These are phyloP conservation scores for Mellilla xanthometata DNA, from an alignment of 2,888 invertebrate species.

Conservation along the genomic window DNA sequence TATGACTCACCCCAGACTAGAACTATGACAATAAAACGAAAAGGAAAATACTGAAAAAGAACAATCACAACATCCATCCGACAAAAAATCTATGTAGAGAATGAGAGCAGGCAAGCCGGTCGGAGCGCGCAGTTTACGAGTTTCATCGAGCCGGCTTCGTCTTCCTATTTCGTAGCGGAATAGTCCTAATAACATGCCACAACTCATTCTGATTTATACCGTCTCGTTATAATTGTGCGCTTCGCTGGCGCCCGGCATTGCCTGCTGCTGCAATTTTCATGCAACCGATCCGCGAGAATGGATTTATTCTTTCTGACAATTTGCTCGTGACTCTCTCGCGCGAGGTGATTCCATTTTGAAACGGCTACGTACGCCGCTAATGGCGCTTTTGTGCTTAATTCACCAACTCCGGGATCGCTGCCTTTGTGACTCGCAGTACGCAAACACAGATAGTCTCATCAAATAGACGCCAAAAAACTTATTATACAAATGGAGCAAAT, in stretches of 20 bases:
- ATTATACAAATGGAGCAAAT: conserved; percentile 52
- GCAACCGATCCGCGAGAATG: conserved; percentile 74
- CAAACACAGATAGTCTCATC: conserved; percentile 40
- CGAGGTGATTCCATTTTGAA: too few species aligned
- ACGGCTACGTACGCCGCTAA: conserved; percentile 49
- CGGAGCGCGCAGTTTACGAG: conserved; percentile 52
- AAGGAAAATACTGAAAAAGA: conserved; percentile 35
- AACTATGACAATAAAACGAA: conserved; percentile 31
- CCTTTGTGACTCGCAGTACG: conserved; percentile 41
- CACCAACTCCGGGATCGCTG: conserved; percentile 39
- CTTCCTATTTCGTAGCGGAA: conserved; percentile 71
- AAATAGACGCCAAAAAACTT: conserved; percentile 43
- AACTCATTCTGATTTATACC: conserved; percentile 82
- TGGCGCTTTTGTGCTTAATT: conserved; percentile 53
- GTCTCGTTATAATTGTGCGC: conserved; percentile 81
- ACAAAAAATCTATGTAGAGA: conserved; percentile 48
- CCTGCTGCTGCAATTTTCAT: conserved; percentile 78
- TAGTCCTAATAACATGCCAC: conserved; percentile 81
- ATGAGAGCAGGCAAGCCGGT: conserved; percentile 43
- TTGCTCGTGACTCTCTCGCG: conserved; percentile 64
- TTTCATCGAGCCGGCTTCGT: conserved; percentile 63
- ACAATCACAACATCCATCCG: conserved; percentile 33
- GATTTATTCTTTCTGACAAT: conserved; percentile 76
- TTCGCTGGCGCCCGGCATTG: conserved; percentile 71
- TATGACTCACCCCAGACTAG: conserved; percentile 2